Evolutionary conservation across 2,888 invertebrate genomes (phyloP).

Genomic region (Anoncus sp.): DNA sequence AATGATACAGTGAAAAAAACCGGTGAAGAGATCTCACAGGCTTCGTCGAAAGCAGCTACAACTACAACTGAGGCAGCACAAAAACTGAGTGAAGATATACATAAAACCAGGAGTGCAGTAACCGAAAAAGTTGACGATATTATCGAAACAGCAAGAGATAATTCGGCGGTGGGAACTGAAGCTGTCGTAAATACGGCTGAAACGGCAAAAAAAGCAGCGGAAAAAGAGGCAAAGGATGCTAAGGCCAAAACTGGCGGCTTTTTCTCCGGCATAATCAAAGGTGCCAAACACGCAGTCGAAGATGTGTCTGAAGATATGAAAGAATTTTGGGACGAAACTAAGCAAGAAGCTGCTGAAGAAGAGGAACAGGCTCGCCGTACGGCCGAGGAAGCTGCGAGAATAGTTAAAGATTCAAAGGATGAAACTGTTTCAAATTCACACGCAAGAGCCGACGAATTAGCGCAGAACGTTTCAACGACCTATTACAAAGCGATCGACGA

Average conservation of each 20-base stretch:
- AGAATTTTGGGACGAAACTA: slow-evolving; percentile 75
- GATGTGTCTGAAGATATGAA: slow-evolving; percentile 71
- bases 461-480: slow-evolving; percentile 19
- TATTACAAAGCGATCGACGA: slow-evolving; percentile 78
- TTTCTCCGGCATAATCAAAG: slow-evolving; percentile 71
- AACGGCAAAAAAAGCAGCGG: slow-evolving; percentile 29
- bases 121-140: slow-evolving; percentile 68
- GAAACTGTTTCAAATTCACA: slow-evolving; percentile 41
- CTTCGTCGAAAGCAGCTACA: slow-evolving; percentile 81
- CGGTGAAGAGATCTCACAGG: slow-evolving; percentile 81
- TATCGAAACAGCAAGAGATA: slow-evolving; percentile 55
- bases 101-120: slow-evolving; percentile 65
- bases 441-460: slow-evolving; percentile 24
- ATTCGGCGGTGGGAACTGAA: slow-evolving; percentile 48
- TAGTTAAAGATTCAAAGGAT: slow-evolving; percentile 57
- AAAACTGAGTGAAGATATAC: slow-evolving; percentile 57
- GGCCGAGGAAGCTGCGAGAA: slow-evolving; percentile 55
- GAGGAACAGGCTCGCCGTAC: slow-evolving; percentile 66
- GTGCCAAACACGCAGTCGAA: slow-evolving; percentile 68
- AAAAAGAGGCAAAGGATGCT: slow-evolving; percentile 64
- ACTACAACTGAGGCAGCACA: slow-evolving; percentile 82
- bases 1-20: slow-evolving; percentile 83
- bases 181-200: slow-evolving; percentile 50
- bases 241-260: slow-evolving; percentile 70
- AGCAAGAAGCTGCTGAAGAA: slow-evolving; percentile 69